Evolutionary conservation across 2,113 vertebrate species (phyloP).

Genomic region (Vombatus ursinus): DNA sequence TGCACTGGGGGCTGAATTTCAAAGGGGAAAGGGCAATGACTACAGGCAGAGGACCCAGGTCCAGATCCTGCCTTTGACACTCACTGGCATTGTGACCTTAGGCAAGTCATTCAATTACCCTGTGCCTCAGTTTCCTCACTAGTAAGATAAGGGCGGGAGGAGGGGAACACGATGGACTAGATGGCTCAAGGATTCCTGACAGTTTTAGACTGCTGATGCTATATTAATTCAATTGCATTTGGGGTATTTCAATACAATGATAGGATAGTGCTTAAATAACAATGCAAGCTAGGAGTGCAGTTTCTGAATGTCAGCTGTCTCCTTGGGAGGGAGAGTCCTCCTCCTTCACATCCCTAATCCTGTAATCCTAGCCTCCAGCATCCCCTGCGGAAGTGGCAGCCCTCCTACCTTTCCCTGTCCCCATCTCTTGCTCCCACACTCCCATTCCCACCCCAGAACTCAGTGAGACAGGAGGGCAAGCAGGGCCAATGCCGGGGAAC

Average conservation of each 20-base stretch:
- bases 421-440: background rate
- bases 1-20: background rate
- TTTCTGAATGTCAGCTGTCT: background rate
- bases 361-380: background rate
- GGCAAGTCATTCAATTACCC: background rate
- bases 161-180: too few species aligned
- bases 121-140: background rate
- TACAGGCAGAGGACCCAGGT: background rate
- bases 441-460: too few species aligned
- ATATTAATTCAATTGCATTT: background rate
- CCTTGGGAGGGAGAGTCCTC: background rate
- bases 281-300: background rate
- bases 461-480: too few species aligned
- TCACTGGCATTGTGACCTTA: background rate
- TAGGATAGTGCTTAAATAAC: background rate
- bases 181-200: background rate
- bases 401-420: background rate
- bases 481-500: too few species aligned
- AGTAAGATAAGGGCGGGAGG: background rate
- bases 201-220: background rate
- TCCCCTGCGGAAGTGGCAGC: too few species aligned
- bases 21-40: background rate
- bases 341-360: background rate
- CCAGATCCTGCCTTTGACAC: background rate
- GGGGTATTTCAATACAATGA: background rate